Evolutionary conservation across 2,113 vertebrate species (phyloP).

Genomic region (Peromyscus polionotus): DNA sequence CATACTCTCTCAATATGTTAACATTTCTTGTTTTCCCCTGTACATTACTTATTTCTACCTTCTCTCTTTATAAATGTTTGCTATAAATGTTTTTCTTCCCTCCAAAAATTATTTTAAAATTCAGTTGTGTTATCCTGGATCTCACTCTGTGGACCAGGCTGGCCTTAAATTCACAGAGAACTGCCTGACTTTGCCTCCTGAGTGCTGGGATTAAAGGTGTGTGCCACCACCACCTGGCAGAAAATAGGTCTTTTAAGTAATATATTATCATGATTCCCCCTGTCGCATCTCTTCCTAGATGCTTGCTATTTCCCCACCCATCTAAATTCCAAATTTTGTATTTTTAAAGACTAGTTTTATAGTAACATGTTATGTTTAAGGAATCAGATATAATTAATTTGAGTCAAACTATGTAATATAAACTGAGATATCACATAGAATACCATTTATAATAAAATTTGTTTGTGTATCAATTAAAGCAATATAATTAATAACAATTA

Average conservation of each 20-base stretch:
- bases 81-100: background rate
- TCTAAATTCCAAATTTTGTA: background rate
- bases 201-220: too few relatives aligned
- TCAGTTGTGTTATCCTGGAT: too few relatives aligned
- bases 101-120: background rate
- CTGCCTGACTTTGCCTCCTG: too few relatives aligned
- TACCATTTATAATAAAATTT: background rate
- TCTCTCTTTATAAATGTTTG: background rate
- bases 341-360: background rate
- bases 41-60: background rate
- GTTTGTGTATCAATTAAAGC: background rate
- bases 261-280: background rate
- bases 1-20: background rate
- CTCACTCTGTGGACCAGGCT: too few relatives aligned
- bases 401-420: background rate
- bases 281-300: background rate
- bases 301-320: background rate
- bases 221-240: too few relatives aligned
- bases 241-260: background rate
- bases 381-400: background rate
- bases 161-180: too few relatives aligned
- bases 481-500: background rate
- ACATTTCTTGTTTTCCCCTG: background rate
- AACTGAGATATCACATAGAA: background rate
- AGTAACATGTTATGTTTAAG: background rate